A percentile compares a stretch with the other conserved stretches of the same genome.
Conservation (phyloP, 2,888 invertebrate genomes). For the Acleris laterana region DNA sequence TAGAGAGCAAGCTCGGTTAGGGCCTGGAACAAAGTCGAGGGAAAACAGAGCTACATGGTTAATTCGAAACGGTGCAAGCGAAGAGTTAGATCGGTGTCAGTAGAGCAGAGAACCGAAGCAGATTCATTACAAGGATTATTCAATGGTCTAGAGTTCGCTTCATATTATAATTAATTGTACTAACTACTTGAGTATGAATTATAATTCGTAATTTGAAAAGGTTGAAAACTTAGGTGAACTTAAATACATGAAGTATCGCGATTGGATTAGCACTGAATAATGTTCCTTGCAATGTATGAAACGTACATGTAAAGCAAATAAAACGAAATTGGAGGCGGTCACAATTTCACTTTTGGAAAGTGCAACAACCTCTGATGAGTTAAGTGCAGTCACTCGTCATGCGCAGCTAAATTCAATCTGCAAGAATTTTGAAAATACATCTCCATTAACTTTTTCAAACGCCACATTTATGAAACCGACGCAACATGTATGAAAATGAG, state of each 20-base stretch:
- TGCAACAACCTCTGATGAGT: constrained; percentile 44
- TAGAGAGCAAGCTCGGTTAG: constrained; percentile 85
- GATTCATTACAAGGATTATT: constrained; percentile 77
- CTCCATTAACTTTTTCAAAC: too few relatives aligned
- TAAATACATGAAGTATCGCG: constrained; percentile 44
- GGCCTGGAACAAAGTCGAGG: constrained; percentile 85
- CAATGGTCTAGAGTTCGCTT: constrained; percentile 35
- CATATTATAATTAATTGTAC: constrained; percentile 12
- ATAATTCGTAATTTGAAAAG: constrained; percentile 12
- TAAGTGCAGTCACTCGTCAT: constrained; percentile 50
- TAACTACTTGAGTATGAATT: constrained; percentile 36
- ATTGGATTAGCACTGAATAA: constrained; percentile 64
- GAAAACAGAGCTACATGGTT: constrained; percentile 81
- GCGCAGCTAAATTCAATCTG: constrained; percentile 49
- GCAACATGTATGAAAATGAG: too few relatives aligned
- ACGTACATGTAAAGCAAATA: constrained; percentile 68
- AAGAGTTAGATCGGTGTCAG: constrained; percentile 72
- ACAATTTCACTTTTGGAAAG: constrained; percentile 51
- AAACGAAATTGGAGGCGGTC: constrained; percentile 50
- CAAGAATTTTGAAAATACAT: constrained; percentile 32
- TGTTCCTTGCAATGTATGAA: constrained; percentile 77
- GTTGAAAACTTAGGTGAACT: constrained; percentile 42
- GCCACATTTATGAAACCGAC: too few relatives aligned
- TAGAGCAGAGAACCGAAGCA: constrained; percentile 64
- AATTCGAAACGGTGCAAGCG: constrained; percentile 78